Conservation (phyloP, 2,797 vertebrate genomes). For the Scolopax rusticola region DNA sequence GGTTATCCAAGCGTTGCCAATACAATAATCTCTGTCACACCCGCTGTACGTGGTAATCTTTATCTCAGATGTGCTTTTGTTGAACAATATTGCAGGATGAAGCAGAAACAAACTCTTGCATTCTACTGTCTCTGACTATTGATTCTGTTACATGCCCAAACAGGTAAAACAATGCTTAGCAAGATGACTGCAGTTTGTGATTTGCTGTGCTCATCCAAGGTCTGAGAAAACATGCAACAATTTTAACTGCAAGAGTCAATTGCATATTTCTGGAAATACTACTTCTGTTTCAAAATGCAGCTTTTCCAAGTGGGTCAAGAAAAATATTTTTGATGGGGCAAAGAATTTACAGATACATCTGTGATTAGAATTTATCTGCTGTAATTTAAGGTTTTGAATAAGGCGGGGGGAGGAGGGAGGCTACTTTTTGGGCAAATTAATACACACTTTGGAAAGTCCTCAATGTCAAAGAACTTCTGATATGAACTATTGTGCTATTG, state of each 20-base stretch:
- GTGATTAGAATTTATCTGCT: background rate
- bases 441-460: background rate
- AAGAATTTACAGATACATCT: background rate
- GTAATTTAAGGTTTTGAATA: background rate
- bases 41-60: background rate
- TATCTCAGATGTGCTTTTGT: background rate
- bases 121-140: background rate
- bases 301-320: background rate
- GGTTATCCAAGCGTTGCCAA: background rate
- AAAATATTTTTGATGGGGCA: background rate
- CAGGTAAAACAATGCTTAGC: background rate
- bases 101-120: background rate
- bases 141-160: background rate
- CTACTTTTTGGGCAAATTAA: background rate
- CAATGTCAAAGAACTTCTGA: background rate
- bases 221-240: background rate
- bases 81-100: background rate
- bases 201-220: background rate
- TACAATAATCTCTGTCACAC: background rate
- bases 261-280: background rate
- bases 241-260: background rate
- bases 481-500: background rate
- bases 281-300: background rate
- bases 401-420: rapidly evolving
- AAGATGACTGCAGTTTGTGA: background rate